Conservation (phyloP, 2,797 vertebrate genomes). For the Enteromius viviparus region DNA sequence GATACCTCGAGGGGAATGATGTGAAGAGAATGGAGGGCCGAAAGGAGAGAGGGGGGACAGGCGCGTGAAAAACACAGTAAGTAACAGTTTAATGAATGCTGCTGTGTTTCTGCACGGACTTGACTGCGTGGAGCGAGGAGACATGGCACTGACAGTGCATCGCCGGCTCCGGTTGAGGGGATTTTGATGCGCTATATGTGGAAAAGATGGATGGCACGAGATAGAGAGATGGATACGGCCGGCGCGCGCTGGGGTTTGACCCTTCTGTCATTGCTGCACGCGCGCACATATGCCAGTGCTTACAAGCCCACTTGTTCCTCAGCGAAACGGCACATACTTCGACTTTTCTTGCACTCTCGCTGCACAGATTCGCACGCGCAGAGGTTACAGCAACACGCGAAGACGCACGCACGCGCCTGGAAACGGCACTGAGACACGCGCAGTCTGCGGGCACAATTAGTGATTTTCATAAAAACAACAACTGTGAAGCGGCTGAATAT, state of each 20-base stretch:
- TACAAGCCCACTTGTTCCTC: conserved; percentile 55
- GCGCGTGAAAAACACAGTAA: conserved; percentile 83
- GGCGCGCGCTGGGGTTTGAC: conserved; percentile 80
- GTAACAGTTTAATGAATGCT: conserved; percentile 74
- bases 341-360: conserved; percentile 43
- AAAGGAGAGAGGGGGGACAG: conserved; percentile 81
- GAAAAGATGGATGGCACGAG: conserved; percentile 70
- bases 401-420: conserved; percentile 42
- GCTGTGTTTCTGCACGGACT: conserved; percentile 65
- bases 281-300: conserved; percentile 68
- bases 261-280: conserved; percentile 86
- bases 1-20: conserved; percentile 83
- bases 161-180: conserved; percentile 72
- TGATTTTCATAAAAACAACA: conserved; percentile 66
- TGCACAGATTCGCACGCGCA: conserved; percentile 43
- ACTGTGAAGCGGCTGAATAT: conserved; percentile 46
- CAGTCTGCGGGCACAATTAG: conserved; percentile 69
- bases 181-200: conserved; percentile 68
- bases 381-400: conserved; percentile 49
- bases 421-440: conserved; percentile 39
- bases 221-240: conserved; percentile 73
- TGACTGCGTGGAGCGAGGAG: conserved; percentile 67
- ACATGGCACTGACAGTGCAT: conserved; percentile 73
- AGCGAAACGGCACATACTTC: conserved; percentile 52
- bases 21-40: conserved; percentile 84